phyloP scores from a whole-genome alignment of 2,113 vertebrate species.

The Elephas maximus region DNA sequence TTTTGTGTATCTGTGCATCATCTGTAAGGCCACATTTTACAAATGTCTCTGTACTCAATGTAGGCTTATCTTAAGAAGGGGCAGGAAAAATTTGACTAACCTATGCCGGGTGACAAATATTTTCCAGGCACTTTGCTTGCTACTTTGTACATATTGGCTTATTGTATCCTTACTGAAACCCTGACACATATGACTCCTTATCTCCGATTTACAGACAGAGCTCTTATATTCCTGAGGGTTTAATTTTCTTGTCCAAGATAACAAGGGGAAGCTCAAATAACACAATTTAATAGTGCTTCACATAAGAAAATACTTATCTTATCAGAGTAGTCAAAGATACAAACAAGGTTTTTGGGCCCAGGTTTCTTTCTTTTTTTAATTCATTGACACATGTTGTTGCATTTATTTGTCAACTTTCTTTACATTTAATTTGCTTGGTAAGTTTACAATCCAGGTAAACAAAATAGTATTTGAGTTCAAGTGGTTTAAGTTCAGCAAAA shows the following conservation, averaged over 20 bases:
- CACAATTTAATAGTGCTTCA: conserved; percentile 6
- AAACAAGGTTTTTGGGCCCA: neutral
- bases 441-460: conserved; percentile 8
- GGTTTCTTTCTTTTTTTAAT: neutral
- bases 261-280: conserved; percentile 38
- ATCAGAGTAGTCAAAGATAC: conserved; percentile 8
- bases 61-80: neutral
- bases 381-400: neutral
- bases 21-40: neutral
- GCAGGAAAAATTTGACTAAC: neutral
- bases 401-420: neutral
- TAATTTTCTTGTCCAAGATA: conserved; percentile 35
- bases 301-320: conserved; percentile 23
- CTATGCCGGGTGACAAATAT: neutral
- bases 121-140: neutral
- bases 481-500: neutral
- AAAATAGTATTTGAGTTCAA: neutral
- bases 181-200: neutral
- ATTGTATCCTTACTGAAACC: neutral
- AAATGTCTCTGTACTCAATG: neutral
- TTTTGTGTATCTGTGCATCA: neutral
- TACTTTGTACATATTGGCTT: neutral
- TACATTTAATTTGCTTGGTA: neutral
- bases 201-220: conserved; percentile 15
- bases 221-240: neutral